Conservation (phyloP, 1,140 invertebrate species). For the Procambarus clarkii region DNA sequence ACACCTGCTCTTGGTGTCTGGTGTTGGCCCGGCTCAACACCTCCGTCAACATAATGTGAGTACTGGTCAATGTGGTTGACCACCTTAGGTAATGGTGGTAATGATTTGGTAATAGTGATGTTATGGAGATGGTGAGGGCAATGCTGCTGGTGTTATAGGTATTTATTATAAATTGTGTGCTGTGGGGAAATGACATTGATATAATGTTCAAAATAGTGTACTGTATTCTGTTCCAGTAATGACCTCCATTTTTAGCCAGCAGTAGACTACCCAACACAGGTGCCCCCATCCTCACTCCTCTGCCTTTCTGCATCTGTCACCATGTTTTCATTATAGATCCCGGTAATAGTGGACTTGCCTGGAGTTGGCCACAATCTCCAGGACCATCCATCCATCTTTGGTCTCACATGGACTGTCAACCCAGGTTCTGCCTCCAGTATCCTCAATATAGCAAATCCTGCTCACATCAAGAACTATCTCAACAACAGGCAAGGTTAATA, state of each 20-base stretch:
- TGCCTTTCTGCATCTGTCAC: too few species aligned
- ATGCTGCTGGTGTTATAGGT: too few species aligned
- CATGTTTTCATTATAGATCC: constrained; percentile 21
- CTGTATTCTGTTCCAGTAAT: too few species aligned
- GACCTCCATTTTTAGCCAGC: too few species aligned
- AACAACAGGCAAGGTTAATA: neutral
- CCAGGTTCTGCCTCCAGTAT: neutral
- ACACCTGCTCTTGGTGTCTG: neutral
- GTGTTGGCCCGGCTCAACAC: neutral
- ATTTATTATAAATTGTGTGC: too few species aligned
- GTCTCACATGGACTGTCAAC: constrained; percentile 57
- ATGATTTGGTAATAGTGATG: too few species aligned
- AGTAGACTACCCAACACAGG: too few species aligned
- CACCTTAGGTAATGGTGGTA: too few species aligned
- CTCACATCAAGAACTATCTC: neutral
- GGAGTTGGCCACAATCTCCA: constrained; percentile 87
- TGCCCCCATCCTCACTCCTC: too few species aligned
- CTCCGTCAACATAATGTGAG: neutral
- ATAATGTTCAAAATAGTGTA: too few species aligned
- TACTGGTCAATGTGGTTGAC: too few species aligned
- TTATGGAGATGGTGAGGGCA: neutral
- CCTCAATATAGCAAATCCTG: neutral
- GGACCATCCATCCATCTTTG: constrained; percentile 79
- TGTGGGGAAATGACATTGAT: too few species aligned
- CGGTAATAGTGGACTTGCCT: constrained; percentile 80